Conservation (phyloP, 2,797 vertebrate species). For the Hemitrygon akajei region DNA sequence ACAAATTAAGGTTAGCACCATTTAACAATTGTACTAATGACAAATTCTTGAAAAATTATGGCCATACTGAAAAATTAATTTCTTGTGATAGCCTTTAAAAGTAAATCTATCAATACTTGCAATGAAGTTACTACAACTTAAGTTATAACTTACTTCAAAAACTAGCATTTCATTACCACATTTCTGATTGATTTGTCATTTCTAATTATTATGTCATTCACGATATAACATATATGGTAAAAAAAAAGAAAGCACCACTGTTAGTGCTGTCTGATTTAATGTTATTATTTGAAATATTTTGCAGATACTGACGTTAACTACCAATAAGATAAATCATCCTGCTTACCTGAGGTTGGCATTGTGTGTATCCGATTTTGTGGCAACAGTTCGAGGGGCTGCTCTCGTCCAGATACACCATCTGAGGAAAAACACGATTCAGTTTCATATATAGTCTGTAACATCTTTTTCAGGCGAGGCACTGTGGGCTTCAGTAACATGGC, state of each 20-base stretch:
- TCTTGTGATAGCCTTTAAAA: not conserved
- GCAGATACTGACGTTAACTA: not conserved
- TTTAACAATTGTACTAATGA: not conserved
- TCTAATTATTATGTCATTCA: not conserved
- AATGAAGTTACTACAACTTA: not conserved
- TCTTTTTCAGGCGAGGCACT: conserved; percentile 75
- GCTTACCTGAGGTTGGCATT: conserved; percentile 77
- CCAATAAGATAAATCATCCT: not conserved
- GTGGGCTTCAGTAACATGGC: conserved; percentile 85
- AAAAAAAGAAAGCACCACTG: not conserved
- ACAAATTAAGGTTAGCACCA: conserved; percentile 14
- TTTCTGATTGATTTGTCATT: not conserved
- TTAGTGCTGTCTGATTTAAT: not conserved
- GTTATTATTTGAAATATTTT: not conserved
- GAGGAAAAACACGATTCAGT: conserved; percentile 84
- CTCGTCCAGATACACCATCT: conserved; percentile 65
- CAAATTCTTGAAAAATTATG: not conserved
- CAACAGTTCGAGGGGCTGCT: conserved; percentile 77
- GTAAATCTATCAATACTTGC: not conserved
- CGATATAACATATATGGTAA: not conserved
- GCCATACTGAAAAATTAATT: not conserved
- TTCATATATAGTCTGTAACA: conserved; percentile 92
- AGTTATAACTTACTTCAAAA: not conserved
- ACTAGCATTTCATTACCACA: not conserved
- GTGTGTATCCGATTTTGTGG: conserved; percentile 58